Conservation (phyloP, 2,888 invertebrate genomes). For the Emmelina monodactyla region DNA sequence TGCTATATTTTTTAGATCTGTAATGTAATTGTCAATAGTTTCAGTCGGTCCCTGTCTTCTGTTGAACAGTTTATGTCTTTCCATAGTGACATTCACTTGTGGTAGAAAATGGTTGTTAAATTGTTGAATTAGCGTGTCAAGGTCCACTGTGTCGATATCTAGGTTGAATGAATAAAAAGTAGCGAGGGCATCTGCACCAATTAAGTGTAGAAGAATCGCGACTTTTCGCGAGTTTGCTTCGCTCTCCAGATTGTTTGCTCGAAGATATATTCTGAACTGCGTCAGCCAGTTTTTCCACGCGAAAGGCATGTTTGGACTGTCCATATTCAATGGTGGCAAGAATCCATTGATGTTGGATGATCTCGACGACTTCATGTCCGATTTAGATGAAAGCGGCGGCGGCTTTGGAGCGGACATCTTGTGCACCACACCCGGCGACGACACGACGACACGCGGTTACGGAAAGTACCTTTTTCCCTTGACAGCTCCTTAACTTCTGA, state of each 20-base stretch:
- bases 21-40: conserved; percentile 6
- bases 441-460: too few species aligned
- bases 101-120: conserved; percentile 11
- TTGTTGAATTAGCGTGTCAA: conserved; percentile 2
- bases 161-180: conserved; percentile 12
- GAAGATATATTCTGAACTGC: too few species aligned
- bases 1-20: conserved; percentile 5
- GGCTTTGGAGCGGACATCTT: too few species aligned
- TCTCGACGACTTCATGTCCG: too few species aligned
- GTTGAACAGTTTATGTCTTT: conserved; percentile 13
- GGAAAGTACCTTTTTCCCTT: too few species aligned
- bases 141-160: conserved; percentile 5
- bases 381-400: too few species aligned
- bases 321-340: neutral
- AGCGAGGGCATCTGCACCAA: conserved; percentile 7
- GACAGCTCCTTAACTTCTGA: too few species aligned
- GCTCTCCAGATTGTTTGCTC: conserved; percentile 7
- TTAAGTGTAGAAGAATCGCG: conserved; percentile 8
- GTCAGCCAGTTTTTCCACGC: too few species aligned
- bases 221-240: conserved; percentile 8
- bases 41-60: conserved; percentile 6
- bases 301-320: too few species aligned
- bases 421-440: too few species aligned
- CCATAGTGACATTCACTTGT: conserved; percentile 11
- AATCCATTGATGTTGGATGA: neutral